Conservation (phyloP, 2,113 vertebrate species). For the Tenrec ecaudatus region DNA sequence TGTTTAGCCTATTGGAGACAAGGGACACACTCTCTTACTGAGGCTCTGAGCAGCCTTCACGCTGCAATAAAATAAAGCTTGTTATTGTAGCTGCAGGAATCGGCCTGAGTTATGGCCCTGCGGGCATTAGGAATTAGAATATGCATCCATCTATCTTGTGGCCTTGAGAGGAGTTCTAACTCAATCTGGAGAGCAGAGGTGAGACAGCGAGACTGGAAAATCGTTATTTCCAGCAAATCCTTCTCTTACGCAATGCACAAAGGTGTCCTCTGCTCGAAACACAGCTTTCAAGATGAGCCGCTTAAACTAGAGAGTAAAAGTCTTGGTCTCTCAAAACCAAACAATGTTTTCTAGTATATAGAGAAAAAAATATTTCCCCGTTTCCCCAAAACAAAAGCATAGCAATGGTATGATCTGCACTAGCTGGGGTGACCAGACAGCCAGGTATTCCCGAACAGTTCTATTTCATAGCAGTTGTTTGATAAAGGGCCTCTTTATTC, state of each 20-base stretch:
- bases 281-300: neutral
- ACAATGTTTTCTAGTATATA: neutral
- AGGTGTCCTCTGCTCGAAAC: slow-evolving; percentile 12
- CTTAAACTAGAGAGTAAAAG: slow-evolving; percentile 12
- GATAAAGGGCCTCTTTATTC: neutral
- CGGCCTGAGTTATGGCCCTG: slow-evolving; percentile 65
- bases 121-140: slow-evolving; percentile 75
- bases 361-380: neutral
- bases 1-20: slow-evolving; percentile 74
- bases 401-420: neutral
- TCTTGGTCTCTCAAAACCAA: neutral
- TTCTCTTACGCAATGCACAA: neutral
- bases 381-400: neutral
- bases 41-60: slow-evolving; percentile 65
- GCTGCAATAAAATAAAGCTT: slow-evolving; percentile 78
- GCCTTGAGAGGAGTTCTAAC: slow-evolving; percentile 65
- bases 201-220: slow-evolving; percentile 49
- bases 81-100: slow-evolving; percentile 73
- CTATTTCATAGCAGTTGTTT: neutral
- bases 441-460: neutral
- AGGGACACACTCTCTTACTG: slow-evolving; percentile 56
- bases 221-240: slow-evolving; percentile 33
- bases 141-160: slow-evolving; percentile 63
- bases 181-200: slow-evolving; percentile 59
- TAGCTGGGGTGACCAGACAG: neutral